Percentiles rank a stretch among this genome's conserved stretches.
Conservation (phyloP, 2,113 vertebrate genomes). For the Sprattus sprattus region DNA sequence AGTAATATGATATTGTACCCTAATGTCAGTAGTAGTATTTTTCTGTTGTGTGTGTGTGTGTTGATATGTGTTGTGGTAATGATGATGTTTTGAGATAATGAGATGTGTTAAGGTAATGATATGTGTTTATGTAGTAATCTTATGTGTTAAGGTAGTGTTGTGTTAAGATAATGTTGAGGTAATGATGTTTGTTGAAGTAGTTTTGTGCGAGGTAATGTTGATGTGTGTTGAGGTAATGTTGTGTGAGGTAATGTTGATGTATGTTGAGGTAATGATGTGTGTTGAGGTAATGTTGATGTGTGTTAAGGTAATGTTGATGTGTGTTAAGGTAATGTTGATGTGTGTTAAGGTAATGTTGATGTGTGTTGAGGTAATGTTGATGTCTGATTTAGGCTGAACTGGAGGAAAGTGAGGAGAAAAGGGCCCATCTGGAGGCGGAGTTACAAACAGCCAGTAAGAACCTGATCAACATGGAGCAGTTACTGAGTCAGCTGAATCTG, state of each 20-base stretch:
- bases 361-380: neutral
- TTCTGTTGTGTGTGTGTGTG: neutral
- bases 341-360: neutral
- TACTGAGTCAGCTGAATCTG: conserved; percentile 87
- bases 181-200: conserved; percentile 24
- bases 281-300: too few relatives aligned
- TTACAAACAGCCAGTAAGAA: conserved; percentile 89
- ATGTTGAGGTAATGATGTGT: too few relatives aligned
- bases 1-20: too few relatives aligned
- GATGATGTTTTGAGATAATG: too few relatives aligned
- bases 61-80: too few relatives aligned
- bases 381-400: conserved; percentile 79
- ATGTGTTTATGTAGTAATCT: too few relatives aligned
- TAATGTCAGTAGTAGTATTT: too few relatives aligned
- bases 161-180: neutral
- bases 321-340: neutral
- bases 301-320: too few relatives aligned
- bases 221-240: conserved; percentile 8
- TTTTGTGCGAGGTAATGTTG: too few relatives aligned
- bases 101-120: too few relatives aligned
- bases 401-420: conserved; percentile 80
- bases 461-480: conserved; percentile 85
- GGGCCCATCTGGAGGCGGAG: conserved; percentile 80
- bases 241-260: too few relatives aligned
- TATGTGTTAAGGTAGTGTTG: neutral